Evolutionary conservation across 1,140 invertebrate genomes (phyloP), one percentile per base, ranked within the genome.

Genomic region (Orchestia grillus): DNA sequence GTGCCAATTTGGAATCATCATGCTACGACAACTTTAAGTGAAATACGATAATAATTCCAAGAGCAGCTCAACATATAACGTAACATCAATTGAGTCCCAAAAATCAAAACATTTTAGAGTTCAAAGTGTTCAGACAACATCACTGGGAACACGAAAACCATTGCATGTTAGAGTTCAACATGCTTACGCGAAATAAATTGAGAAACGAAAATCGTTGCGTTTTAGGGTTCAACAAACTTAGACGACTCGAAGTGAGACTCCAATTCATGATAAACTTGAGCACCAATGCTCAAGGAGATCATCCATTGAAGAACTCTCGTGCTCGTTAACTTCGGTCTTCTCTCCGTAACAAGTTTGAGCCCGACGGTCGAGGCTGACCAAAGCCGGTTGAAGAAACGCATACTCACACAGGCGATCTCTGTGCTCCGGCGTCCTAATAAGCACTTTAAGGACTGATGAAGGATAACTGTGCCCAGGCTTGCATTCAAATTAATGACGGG

Each of bases 271-370:
- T 77, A 77, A 77, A 28, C 62, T 77, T 77, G 15, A 23, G 28
- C 62, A 23, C 36, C 62, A 77, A 36, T 77, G 62, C 11, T 8
- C 62, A 77, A 36, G 28, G 62, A 77, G 36, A 90, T 90, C 43
- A 90, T 90, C 87, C 87, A 41, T 90, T 90, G 43, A 44, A 41
- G 43, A 90, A 90, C n/a, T 41, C n/a, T 90, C 41, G 4, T 42
- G 41, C 88, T 90, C 88, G 88, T 90, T 90, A 90, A 90, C n/a
- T 90, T 41, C 88, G 42, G 42, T 1, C n/a, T 44, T 41, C 43
- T 44, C 88, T 90, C 88, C 41, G 36, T 90, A 90, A 90, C 88
- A 90, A 90, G 88, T 90, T 90, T 42, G n/a, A 44, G 88, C 16
- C 6, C 88, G 41, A 41, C 88, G n/a, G n/a, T 15, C n/a, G 28